phyloP scores from a whole-genome alignment of 2,888 invertebrate species.

The Lypha dubia region DNA sequence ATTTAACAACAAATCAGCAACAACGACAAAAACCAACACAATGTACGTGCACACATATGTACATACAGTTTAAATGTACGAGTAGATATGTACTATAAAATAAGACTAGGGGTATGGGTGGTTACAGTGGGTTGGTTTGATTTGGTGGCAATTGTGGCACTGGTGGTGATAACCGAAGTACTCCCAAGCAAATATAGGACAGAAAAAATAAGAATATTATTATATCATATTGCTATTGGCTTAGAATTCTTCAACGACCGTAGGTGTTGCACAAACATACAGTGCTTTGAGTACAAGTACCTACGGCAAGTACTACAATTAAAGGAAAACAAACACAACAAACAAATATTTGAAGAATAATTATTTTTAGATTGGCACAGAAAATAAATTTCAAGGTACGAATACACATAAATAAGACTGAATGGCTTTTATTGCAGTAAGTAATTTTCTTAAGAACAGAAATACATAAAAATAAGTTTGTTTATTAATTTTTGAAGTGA shows the following conservation, averaged over 20 bases:
- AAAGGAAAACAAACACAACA: conserved; percentile 11
- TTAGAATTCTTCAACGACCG: conserved; percentile 13
- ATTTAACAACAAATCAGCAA: conserved; percentile 42
- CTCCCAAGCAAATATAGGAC: conserved; percentile 1
- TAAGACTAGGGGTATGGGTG: conserved; percentile 6
- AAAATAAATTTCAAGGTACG: conserved; percentile 41
- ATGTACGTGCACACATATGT: not conserved
- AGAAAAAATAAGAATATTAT: not conserved
- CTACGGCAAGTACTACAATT: conserved; percentile 1
- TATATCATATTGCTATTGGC: conserved; percentile 40
- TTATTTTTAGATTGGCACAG: conserved; percentile 55
- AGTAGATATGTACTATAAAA: conserved; percentile 13
- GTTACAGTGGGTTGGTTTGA: conserved; percentile 12
- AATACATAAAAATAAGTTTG: not conserved
- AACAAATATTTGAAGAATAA: conserved; percentile 1
- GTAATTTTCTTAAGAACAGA: not conserved
- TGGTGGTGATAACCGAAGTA: conserved; percentile 9
- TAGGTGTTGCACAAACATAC: not conserved
- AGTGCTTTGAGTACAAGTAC: conserved; percentile 15
- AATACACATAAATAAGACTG: not conserved
- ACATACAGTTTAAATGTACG: not conserved
- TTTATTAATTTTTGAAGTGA: not conserved
- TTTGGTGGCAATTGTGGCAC: conserved; percentile 26
- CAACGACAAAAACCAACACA: conserved; percentile 23
- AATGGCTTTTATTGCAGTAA: not conserved